Conservation (phyloP, 2,797 vertebrate species). For the Melanotaenia maccullochi region DNA sequence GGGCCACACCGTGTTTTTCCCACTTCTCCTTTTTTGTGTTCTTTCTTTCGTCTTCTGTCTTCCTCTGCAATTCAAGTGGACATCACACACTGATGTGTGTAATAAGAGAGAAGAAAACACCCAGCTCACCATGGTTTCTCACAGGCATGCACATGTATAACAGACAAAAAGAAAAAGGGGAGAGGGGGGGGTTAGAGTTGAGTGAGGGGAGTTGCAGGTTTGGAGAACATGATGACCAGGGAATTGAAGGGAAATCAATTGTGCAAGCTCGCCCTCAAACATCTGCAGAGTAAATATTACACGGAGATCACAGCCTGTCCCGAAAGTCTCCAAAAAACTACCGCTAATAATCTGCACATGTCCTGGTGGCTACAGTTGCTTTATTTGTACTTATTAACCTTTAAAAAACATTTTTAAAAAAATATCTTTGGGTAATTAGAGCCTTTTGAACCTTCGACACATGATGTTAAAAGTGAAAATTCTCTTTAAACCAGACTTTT, state of each 20-base stretch:
- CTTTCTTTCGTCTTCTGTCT: constrained; percentile 33
- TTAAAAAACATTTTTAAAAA: not conserved
- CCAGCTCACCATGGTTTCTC: constrained; percentile 76
- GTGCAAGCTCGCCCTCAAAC: constrained; percentile 78
- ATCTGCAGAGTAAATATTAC: constrained; percentile 78
- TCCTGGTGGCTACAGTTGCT: constrained; percentile 30
- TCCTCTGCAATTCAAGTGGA: constrained; percentile 54
- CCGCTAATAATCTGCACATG: constrained; percentile 35
- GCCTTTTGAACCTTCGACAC: constrained; percentile 8
- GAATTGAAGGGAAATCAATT: constrained; percentile 79
- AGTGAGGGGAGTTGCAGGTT: constrained; percentile 41
- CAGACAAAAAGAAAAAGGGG: constrained; percentile 11
- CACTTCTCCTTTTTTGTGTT: constrained; percentile 51
- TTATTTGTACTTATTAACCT: not conserved
- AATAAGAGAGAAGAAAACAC: constrained; percentile 73
- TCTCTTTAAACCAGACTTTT: constrained; percentile 48
- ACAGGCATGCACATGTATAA: constrained; percentile 75
- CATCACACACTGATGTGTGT: constrained; percentile 66
- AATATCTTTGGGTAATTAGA: constrained; percentile 6
- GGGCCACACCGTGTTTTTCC: constrained; percentile 50
- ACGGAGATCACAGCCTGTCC: constrained; percentile 50
- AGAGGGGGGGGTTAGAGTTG: not conserved
- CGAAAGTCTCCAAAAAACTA: constrained; percentile 39
- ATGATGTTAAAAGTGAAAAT: constrained; percentile 32
- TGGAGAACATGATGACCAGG: constrained; percentile 55